Conservation (phyloP, 2,113 vertebrate species). For the Limnothrissa miodon region DNA sequence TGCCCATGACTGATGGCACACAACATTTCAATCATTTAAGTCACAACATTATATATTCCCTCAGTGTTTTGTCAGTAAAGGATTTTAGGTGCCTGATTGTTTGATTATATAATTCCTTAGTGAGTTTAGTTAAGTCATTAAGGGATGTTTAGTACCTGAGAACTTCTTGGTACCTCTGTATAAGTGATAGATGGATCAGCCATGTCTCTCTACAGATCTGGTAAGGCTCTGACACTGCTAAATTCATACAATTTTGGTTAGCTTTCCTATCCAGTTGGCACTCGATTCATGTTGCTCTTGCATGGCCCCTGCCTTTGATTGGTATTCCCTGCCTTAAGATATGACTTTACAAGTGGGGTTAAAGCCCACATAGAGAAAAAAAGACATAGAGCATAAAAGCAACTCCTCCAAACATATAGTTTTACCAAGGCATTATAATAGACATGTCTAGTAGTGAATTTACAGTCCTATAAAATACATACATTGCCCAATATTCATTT, state of each 20-base stretch:
- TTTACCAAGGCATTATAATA: not conserved
- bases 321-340: not conserved
- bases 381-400: not conserved
- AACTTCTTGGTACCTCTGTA: not conserved
- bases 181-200: not conserved
- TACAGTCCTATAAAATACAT: not conserved
- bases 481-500: not conserved
- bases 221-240: constrained; percentile 17
- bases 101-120: too few species aligned
- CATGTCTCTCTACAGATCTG: constrained; percentile 24
- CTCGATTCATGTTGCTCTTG: not conserved
- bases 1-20: not conserved
- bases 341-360: not conserved
- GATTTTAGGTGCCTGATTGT: not conserved
- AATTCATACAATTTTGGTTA: constrained; percentile 24
- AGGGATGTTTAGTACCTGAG: not conserved
- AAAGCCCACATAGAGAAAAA: not conserved
- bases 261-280: constrained; percentile 25
- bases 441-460: not conserved
- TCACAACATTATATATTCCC: not conserved
- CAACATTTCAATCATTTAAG: too few species aligned
- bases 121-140: too few species aligned
- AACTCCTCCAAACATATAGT: not conserved
- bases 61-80: not conserved
- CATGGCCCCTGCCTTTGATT: constrained; percentile 14